Evolutionary conservation across 2,888 invertebrate species (phyloP).

Genomic region (Phaedon cochleariae): DNA sequence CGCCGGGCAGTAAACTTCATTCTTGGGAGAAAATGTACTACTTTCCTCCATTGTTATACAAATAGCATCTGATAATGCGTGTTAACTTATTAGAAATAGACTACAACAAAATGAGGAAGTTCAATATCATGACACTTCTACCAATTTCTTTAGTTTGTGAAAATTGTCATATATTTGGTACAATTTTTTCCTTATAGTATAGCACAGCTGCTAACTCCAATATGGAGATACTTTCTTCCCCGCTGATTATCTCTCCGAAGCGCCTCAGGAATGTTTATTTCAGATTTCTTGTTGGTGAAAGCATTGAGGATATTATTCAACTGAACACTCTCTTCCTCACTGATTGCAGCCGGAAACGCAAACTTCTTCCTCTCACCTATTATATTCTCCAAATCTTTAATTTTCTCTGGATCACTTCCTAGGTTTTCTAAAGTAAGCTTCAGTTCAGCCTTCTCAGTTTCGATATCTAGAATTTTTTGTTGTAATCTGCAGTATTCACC

Average conservation of each 20-base stretch:
- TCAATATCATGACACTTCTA: too few relatives aligned
- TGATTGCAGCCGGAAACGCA: not conserved
- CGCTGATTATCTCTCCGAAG: slow-evolving; percentile 6
- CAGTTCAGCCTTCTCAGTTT: slow-evolving; percentile 36
- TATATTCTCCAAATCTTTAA: not conserved
- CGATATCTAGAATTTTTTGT: slow-evolving; percentile 41
- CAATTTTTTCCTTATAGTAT: slow-evolving; percentile 23
- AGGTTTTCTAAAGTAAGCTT: slow-evolving; percentile 19
- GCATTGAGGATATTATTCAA: slow-evolving; percentile 32
- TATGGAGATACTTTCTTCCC: slow-evolving; percentile 1
- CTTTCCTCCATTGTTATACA: too few relatives aligned
- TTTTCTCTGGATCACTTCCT: not conserved
- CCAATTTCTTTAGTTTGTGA: too few relatives aligned
- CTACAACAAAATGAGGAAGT: too few relatives aligned
- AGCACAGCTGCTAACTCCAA: slow-evolving; percentile 12
- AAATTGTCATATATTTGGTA: too few relatives aligned
- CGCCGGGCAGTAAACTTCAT: too few relatives aligned
- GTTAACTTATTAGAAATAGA: too few relatives aligned
- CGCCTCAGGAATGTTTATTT: slow-evolving; percentile 10
- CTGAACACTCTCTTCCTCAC: slow-evolving; percentile 12
- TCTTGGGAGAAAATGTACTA: too few relatives aligned
- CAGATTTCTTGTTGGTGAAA: slow-evolving; percentile 21
- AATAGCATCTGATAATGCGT: too few relatives aligned
- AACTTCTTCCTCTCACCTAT: not conserved
- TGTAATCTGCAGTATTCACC: slow-evolving; percentile 43